Evolutionary conservation across 1,140 invertebrate species (phyloP).

Genomic region (Solenopsis invicta): DNA sequence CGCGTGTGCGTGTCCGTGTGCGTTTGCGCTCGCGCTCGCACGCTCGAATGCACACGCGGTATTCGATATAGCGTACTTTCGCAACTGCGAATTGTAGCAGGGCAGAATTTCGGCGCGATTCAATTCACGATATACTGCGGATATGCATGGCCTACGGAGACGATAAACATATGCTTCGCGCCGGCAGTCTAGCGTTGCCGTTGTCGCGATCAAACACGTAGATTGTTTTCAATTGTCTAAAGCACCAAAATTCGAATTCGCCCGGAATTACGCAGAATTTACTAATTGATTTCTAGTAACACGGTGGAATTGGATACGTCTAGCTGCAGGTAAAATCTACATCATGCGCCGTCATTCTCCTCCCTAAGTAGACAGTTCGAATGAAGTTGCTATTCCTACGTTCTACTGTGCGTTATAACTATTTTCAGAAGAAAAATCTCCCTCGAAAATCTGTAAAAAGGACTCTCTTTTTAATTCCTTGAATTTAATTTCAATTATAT

Average conservation of each 20-base stretch:
- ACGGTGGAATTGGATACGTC: not conserved
- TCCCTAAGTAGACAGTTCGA: not conserved
- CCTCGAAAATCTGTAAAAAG: not conserved
- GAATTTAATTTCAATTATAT: not conserved
- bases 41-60: not conserved
- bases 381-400: not conserved
- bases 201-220: not conserved
- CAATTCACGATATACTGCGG: conserved; percentile 7
- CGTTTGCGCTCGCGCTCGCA: not conserved
- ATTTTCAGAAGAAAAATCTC: not conserved
- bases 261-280: not conserved
- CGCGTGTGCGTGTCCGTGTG: not conserved
- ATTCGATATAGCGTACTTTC: conserved; percentile 18
- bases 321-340: not conserved
- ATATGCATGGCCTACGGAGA: conserved; percentile 3
- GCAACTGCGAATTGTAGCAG: not conserved
- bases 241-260: not conserved
- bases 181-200: not conserved
- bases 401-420: not conserved
- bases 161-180: not conserved
- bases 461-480: not conserved
- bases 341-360: not conserved
- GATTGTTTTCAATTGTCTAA: not conserved
- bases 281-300: conserved; percentile 19
- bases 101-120: conserved; percentile 10